Evolutionary conservation across 2,113 vertebrate species (phyloP).

Genomic region (Callipepla californica): DNA sequence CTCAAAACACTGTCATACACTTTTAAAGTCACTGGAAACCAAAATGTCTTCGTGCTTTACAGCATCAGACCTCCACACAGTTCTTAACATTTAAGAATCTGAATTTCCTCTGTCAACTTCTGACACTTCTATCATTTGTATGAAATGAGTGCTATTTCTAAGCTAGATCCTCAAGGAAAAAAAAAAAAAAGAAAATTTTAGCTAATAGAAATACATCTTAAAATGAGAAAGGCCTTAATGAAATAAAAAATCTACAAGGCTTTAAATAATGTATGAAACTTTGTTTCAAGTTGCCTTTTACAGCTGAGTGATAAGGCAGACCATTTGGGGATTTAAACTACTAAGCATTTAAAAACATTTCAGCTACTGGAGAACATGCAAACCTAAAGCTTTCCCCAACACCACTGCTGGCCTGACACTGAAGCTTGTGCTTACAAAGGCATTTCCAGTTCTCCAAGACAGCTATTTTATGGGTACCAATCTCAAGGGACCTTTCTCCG

Average conservation of each 20-base stretch:
- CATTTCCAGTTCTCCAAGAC: background rate
- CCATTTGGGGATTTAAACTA: background rate
- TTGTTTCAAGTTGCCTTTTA: slow-evolving; percentile 32
- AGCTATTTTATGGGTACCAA: background rate
- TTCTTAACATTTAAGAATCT: background rate
- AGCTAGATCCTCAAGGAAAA: background rate
- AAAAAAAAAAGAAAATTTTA: background rate
- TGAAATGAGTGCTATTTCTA: slow-evolving; percentile 23
- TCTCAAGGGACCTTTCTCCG: background rate
- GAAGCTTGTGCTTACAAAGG: background rate
- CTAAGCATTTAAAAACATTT: slow-evolving; percentile 23
- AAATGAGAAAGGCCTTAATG: slow-evolving; percentile 29
- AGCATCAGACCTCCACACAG: background rate
- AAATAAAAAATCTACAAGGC: slow-evolving; percentile 29
- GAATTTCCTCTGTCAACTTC: background rate
- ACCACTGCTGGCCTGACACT: background rate
- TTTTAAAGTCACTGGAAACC: background rate
- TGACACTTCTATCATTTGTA: slow-evolving; percentile 18
- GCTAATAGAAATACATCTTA: background rate
- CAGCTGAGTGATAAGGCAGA: background rate
- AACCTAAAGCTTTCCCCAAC: background rate
- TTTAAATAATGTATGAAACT: slow-evolving; percentile 53
- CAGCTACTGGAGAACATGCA: background rate
- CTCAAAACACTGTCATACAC: background rate
- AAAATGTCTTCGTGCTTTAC: background rate